Evolutionary conservation across 2,888 invertebrate genomes (phyloP).

Genomic region (Ornithoptera alexandrae): DNA sequence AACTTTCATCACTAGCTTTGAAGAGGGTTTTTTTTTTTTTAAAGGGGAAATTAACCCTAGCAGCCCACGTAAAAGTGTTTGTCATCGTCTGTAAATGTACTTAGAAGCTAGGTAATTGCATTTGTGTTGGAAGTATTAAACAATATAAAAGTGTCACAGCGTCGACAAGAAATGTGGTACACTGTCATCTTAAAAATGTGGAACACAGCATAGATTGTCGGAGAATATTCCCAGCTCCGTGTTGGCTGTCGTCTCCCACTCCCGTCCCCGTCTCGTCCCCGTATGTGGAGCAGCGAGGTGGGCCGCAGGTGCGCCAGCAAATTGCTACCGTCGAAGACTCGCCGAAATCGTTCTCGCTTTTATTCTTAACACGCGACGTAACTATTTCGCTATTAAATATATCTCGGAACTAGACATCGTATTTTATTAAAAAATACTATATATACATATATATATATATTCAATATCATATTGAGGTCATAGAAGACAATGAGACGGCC

Average conservation of each 20-base stretch:
- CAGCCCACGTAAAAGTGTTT: too few species aligned
- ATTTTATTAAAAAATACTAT: neutral
- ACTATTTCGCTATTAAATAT: conserved; percentile 19
- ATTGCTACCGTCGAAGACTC: conserved; percentile 41
- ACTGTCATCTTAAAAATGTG: neutral
- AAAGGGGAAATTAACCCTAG: too few species aligned
- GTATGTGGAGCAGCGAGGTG: conserved; percentile 30
- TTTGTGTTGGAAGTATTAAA: neutral
- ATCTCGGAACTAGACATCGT: neutral
- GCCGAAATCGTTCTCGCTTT: conserved; percentile 34
- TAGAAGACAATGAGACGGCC: too few species aligned
- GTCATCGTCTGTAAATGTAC: too few species aligned
- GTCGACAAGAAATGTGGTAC: neutral
- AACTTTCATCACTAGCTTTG: too few species aligned
- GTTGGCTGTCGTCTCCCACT: conserved; percentile 20
- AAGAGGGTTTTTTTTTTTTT: too few species aligned
- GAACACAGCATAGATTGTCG: conserved; percentile 10
- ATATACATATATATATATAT: too few species aligned
- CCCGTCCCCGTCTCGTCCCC: neutral
- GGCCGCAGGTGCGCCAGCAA: conserved; percentile 49
- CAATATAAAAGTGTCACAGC: neutral
- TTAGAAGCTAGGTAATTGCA: neutral
- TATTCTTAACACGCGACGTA: conserved; percentile 30
- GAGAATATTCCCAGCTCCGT: conserved; percentile 7
- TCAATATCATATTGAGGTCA: too few species aligned